Percentiles rank a stretch among this genome's conserved stretches.
phyloP scores from a whole-genome alignment of 2,113 vertebrate species.

The Periophthalmodon schlosseri region DNA sequence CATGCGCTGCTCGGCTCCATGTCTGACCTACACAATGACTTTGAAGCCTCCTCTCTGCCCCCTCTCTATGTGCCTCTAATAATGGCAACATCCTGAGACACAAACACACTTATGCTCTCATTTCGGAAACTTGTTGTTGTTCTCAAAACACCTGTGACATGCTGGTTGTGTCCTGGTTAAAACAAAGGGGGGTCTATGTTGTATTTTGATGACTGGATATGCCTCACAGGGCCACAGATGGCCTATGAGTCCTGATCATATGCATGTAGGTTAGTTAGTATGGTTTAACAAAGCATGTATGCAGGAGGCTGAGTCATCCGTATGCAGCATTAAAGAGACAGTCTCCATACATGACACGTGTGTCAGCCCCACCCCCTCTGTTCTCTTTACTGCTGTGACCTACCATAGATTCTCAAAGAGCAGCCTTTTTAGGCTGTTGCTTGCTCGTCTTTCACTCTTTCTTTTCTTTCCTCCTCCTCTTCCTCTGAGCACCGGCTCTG shows the following conservation, averaged over 20 bases:
- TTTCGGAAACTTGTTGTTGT: background rate
- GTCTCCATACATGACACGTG: background rate
- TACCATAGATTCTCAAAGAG: slow-evolving; percentile 8
- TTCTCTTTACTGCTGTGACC: background rate
- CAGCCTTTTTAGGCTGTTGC: background rate
- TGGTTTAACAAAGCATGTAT: background rate
- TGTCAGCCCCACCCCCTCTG: background rate
- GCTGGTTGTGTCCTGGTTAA: background rate
- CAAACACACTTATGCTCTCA: background rate
- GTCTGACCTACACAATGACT: slow-evolving; percentile 49
- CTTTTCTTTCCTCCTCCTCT: slow-evolving; percentile 7
- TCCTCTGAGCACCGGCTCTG: background rate
- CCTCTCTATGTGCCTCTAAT: background rate
- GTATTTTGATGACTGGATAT: slow-evolving; percentile 17
- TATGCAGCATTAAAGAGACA: slow-evolving; percentile 5
- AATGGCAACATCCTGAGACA: background rate
- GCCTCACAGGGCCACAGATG: slow-evolving; percentile 5
- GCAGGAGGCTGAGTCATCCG: background rate
- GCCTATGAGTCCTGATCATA: background rate
- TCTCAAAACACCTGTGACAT: slow-evolving; percentile 7
- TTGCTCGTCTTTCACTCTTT: background rate
- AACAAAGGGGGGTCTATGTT: slow-evolving; percentile 6
- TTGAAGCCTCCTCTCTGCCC: slow-evolving; percentile 33
- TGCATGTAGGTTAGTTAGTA: background rate
- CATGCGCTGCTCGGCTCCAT: background rate